Conservation (phyloP, 2,797 vertebrate species). For the Danio choprae region DNA sequence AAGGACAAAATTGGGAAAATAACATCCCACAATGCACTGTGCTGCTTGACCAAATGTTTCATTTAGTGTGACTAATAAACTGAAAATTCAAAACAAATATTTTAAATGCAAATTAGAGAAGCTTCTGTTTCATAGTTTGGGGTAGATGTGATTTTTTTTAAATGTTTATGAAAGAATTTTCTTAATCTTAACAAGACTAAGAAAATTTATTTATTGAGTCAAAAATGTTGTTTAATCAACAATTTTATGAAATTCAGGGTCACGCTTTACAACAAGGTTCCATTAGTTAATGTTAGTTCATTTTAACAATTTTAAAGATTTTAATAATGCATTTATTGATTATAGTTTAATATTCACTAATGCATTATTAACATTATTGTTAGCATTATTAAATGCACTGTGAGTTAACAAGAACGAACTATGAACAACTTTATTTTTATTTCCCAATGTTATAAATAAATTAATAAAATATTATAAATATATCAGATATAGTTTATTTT, state of each 20-base stretch:
- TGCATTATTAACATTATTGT: not conserved
- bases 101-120: not conserved
- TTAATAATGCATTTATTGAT: too few species aligned
- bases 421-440: too few species aligned
- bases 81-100: not conserved
- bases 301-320: too few species aligned
- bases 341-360: too few species aligned
- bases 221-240: not conserved
- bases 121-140: not conserved
- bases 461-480: too few species aligned
- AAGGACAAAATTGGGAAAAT: not conserved
- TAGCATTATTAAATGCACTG: too few species aligned
- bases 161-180: not conserved
- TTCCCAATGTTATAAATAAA: too few species aligned
- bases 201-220: not conserved
- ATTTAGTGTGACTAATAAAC: not conserved
- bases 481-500: too few species aligned
- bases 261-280: too few species aligned
- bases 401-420: too few species aligned
- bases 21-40: constrained; percentile 1
- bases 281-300: too few species aligned
- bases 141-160: not conserved
- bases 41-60: not conserved
- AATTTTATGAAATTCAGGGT: not conserved
- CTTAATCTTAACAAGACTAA: not conserved